These are phyloP conservation scores for Diaperis boleti DNA, from an alignment of 2,888 invertebrate genomes.

Conservation along the genomic window DNA sequence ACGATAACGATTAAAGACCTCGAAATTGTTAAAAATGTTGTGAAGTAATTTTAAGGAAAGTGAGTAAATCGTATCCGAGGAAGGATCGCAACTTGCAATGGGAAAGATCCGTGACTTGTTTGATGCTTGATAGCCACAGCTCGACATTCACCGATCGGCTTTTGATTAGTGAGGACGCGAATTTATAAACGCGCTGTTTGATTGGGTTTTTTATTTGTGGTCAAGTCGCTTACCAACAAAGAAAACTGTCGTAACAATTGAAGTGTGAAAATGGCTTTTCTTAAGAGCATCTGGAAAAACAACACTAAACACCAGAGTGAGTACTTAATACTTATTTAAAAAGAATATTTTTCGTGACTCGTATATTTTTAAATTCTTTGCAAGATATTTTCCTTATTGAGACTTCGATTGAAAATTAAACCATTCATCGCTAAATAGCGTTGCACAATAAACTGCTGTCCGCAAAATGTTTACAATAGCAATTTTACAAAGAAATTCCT, in stretches of 20 bases:
- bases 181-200: slow-evolving; percentile 25
- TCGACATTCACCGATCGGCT: slow-evolving; percentile 44
- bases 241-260: neutral
- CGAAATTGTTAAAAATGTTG: slow-evolving; percentile 8
- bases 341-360: no score
- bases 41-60: slow-evolving; percentile 24
- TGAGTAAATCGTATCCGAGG: slow-evolving; percentile 1
- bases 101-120: slow-evolving; percentile 31
- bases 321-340: no score
- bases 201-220: slow-evolving; percentile 3
- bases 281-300: slow-evolving; percentile 76
- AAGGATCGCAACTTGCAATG: slow-evolving; percentile 30
- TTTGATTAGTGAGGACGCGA: slow-evolving; percentile 41
- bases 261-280: slow-evolving; percentile 68
- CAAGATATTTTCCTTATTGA: slow-evolving; percentile 5
- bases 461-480: slow-evolving; percentile 4
- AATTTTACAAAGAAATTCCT: neutral
- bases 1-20: neutral
- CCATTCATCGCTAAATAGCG: neutral
- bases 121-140: slow-evolving; percentile 24
- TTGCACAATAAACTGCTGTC: neutral
- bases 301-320: slow-evolving; percentile 79
- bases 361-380: no score
- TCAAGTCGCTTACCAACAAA: neutral
- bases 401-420: neutral